Evolutionary conservation across 2,888 invertebrate species (phyloP).

Genomic region (Dasysyrphus albostriatus): DNA sequence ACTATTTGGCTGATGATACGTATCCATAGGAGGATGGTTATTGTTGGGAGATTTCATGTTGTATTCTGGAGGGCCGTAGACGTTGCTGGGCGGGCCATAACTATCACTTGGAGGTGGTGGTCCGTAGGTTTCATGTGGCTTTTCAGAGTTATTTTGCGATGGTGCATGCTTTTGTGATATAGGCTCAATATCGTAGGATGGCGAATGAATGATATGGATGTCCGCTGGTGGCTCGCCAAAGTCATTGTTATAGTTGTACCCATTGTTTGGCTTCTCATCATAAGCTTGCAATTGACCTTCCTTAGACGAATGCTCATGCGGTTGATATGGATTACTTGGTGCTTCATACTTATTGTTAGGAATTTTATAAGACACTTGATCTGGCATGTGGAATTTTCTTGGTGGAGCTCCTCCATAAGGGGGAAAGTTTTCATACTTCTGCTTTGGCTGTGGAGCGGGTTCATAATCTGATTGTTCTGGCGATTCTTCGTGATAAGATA

Average conservation of each 20-base stretch:
- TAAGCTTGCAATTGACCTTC: conserved; percentile 54
- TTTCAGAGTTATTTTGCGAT: conserved; percentile 46
- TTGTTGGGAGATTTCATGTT: conserved; percentile 5
- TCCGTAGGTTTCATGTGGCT: conserved; percentile 59
- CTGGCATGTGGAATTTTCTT: conserved; percentile 57
- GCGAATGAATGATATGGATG: conserved; percentile 80
- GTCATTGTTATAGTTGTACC: conserved; percentile 76
- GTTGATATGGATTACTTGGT: conserved; percentile 39
- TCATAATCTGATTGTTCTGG: conserved; percentile 29
- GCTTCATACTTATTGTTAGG: conserved; percentile 57
- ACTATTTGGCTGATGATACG: conserved; percentile 57
- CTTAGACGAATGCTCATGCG: conserved; percentile 39
- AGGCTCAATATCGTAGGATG: conserved; percentile 80
- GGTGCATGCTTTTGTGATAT: conserved; percentile 70
- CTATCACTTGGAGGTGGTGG: conserved; percentile 42
- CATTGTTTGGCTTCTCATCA: conserved; percentile 77
- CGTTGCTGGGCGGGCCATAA: neutral
- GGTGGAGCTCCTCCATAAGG: conserved; percentile 62
- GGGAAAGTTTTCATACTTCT: conserved; percentile 47
- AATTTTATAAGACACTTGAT: conserved; percentile 69
- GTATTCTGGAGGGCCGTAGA: conserved; percentile 22
- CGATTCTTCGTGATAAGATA: conserved; percentile 61
- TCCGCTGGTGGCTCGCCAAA: conserved; percentile 81
- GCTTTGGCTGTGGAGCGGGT: conserved; percentile 38
- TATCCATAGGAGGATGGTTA: conserved; percentile 35